Evolutionary conservation across 1,140 invertebrate species (phyloP).

Genomic region (Battus philenor): DNA sequence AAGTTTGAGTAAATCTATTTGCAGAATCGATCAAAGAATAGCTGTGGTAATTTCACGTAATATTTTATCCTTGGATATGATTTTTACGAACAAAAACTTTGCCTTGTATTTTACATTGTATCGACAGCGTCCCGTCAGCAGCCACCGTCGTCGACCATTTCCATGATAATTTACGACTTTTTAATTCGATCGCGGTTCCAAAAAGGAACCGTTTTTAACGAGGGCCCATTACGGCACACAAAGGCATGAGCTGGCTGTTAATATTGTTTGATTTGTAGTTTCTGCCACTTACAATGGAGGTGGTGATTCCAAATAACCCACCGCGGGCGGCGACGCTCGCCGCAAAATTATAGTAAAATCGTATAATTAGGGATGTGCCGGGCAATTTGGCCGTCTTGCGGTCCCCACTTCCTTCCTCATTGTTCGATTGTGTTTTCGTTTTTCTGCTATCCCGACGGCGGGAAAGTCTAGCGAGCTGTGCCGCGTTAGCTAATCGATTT

Average conservation of each 20-base stretch:
- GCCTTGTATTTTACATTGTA: slow-evolving; percentile 3
- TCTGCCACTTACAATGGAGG: slow-evolving; percentile 38
- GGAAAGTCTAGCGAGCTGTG: slow-evolving; percentile 25
- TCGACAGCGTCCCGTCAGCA: slow-evolving; percentile 18
- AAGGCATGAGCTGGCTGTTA: slow-evolving; percentile 39
- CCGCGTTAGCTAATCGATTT: slow-evolving; percentile 56
- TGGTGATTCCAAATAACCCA: slow-evolving; percentile 46
- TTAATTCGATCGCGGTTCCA: slow-evolving; percentile 31
- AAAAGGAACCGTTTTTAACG: slow-evolving; percentile 42
- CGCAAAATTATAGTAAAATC: slow-evolving; percentile 64
- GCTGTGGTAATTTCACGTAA: too few relatives aligned
- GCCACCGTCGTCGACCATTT: slow-evolving; percentile 28
- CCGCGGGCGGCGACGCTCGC: slow-evolving; percentile 26
- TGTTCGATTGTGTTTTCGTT: slow-evolving; percentile 45
- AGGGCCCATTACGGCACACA: slow-evolving; percentile 25
- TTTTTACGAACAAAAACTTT: not conserved
- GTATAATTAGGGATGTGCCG: slow-evolving; percentile 63
- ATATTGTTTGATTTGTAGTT: slow-evolving; percentile 58
- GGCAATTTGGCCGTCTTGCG: slow-evolving; percentile 59
- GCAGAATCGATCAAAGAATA: too few relatives aligned
- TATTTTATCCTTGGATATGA: too few relatives aligned
- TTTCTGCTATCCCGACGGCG: slow-evolving; percentile 20
- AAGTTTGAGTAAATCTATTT: too few relatives aligned
- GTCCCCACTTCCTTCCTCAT: slow-evolving; percentile 60
- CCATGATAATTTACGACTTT: slow-evolving; percentile 42